Base-by-base conservation (phyloP, 2,888 invertebrate species). In the Chrysopilus asiliformis region DNA sequence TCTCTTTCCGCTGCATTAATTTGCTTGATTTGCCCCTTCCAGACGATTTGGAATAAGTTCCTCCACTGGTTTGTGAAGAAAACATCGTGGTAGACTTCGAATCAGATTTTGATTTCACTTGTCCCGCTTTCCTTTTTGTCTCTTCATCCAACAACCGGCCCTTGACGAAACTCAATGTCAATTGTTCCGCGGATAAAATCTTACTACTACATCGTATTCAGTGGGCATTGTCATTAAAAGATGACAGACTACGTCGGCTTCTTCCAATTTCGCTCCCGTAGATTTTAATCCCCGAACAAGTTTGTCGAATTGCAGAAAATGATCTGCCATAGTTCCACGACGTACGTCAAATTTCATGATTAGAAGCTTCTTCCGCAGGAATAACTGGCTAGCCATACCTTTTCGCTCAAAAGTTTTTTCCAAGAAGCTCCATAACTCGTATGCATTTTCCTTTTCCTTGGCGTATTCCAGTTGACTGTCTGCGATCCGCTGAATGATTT, bases 401-500 rank as follows among this genome's bases (percentile, higher is more conserved):
- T n/a, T n/a, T n/a, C n/a, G n/a, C n/a, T n/a, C n/a, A 41, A 50
- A 50, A 8, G 44, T 47, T 6, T 34, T 20, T 25, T 32, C 34
- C 19, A 50, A 32, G 4, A 34, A 28, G 32, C 36, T 35, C 48
- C 47, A 50, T 14, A 49, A 42, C 9, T 49, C 44, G 32, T 45
- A 46, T 14, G 48, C 43, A 4, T 44, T 50, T 22, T 34, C 36
- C 29, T 44, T 41, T 13, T 51, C 48, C 38, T 49, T 49, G 3
- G 45, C 47, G 25, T 50, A 53, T 40, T 51, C 51, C 32, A 51
- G 38, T 26, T 51, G 48, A 32, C 41, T 49, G 33, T 50, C 49
- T 5, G 48, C 44, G 16, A 50, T 46, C 6, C 47, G 34, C 35
- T 49, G 48, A 13, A 49, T 38, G 14, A 51, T 46, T 25, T 43